phyloP scores from a whole-genome alignment of 2,888 invertebrate genomes.

The Ophion ellenae region DNA sequence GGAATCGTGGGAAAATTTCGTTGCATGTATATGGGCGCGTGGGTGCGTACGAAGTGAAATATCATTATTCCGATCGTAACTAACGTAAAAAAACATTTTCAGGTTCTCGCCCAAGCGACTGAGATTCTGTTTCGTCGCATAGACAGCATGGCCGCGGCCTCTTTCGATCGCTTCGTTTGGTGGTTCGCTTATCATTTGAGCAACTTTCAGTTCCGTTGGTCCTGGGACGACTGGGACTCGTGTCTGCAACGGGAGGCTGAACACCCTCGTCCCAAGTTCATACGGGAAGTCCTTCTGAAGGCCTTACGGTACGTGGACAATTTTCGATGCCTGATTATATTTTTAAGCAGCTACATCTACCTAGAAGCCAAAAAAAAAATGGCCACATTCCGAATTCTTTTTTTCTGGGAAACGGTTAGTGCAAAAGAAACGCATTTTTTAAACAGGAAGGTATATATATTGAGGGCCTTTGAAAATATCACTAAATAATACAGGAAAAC shows the following conservation, averaged over 20 bases:
- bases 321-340: background rate
- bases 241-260: constrained; percentile 93
- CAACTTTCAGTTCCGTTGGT: constrained; percentile 99
- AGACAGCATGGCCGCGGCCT: constrained; percentile 98
- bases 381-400: too few species aligned
- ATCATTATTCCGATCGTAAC: constrained; percentile 30
- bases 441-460: too few species aligned
- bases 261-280: constrained; percentile 97
- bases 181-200: constrained; percentile 99
- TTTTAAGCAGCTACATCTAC: too few species aligned
- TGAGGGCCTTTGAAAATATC: too few species aligned
- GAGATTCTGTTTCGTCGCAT: constrained; percentile 98
- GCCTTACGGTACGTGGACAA: constrained; percentile 89
- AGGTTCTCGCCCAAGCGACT: constrained; percentile 97
- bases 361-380: too few species aligned
- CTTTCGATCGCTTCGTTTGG: constrained; percentile 97
- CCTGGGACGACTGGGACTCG: constrained; percentile 98
- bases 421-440: too few species aligned
- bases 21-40: background rate
- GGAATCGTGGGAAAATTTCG: background rate
- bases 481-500: too few species aligned
- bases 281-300: constrained; percentile 95
- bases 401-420: too few species aligned
- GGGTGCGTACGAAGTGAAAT: background rate
- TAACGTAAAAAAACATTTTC: background rate